phyloP scores from a whole-genome alignment of 37 sponge, comb jelly and placozoan genomes.

The Haliclona indistincta region DNA sequence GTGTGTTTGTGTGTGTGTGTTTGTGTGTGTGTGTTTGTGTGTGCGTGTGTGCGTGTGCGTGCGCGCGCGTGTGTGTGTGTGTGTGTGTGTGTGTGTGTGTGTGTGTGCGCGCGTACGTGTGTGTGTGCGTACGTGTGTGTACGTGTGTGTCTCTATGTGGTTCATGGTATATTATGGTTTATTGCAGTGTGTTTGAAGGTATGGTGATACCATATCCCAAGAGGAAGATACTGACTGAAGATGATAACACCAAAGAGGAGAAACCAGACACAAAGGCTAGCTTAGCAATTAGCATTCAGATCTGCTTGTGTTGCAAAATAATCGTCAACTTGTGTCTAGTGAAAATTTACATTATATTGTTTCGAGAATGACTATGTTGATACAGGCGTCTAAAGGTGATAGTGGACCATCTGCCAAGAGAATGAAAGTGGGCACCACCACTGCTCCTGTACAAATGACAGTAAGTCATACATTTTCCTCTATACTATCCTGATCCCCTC shows the following conservation, averaged over 20 bases:
- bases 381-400: conserved; percentile 6
- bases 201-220: conserved; percentile 88
- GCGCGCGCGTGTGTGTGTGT: conserved; percentile 20
- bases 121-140: conserved; percentile 23
- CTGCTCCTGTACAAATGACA: conserved; percentile 2
- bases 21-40: conserved; percentile 36
- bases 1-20: conserved; percentile 27
- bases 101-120: conserved; percentile 10
- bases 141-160: conserved; percentile 6
- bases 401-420: conserved; percentile 53
- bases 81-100: conserved; percentile 17
- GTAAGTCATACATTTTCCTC: conserved; percentile 58
- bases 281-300: too few species aligned
- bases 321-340: neutral
- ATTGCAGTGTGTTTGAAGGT: conserved; percentile 77
- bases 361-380: too few species aligned
- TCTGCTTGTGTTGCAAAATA: too few species aligned
- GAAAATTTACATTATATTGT: too few species aligned
- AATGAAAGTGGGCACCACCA: conserved; percentile 28
- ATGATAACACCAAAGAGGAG: conserved; percentile 76
- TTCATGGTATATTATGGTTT: neutral
- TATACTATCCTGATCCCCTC: conserved; percentile 77
- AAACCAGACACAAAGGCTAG: conserved; percentile 16
- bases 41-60: conserved; percentile 17
- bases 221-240: conserved; percentile 88